Percentiles rank a stretch among this genome's conserved stretches.
These are phyloP conservation scores for Eulithis testata DNA, from an alignment of 2,888 invertebrate genomes.

Conservation along the genomic window DNA sequence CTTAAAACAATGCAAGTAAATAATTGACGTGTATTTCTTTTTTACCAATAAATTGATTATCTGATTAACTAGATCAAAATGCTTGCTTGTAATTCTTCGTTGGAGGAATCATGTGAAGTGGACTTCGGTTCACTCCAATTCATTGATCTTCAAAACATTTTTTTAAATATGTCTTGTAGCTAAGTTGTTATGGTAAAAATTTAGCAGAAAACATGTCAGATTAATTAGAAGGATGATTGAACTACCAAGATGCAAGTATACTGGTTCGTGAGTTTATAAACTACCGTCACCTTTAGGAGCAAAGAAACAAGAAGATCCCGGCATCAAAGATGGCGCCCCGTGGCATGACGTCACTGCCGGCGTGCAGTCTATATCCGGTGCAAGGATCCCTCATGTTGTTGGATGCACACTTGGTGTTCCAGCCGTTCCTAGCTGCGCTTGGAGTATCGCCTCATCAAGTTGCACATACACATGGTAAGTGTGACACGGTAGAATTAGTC, in stretches of 20 bases:
- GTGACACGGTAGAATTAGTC: background rate
- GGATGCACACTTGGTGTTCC: constrained; percentile 97
- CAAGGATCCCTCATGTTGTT: constrained; percentile 93
- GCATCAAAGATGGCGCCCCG: constrained; percentile 74
- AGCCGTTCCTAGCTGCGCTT: constrained; percentile 94
- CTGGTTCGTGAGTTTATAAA: too few relatives aligned
- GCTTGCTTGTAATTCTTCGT: background rate
- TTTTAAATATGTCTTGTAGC: too few relatives aligned
- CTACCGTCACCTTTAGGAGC: constrained; percentile 60
- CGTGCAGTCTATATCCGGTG: constrained; percentile 89
- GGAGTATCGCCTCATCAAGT: constrained; percentile 96
- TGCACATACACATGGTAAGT: constrained; percentile 54
- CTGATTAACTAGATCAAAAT: background rate
- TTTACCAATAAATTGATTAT: too few relatives aligned
- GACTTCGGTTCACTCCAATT: too few relatives aligned
- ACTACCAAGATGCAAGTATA: too few relatives aligned
- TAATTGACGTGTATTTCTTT: too few relatives aligned
- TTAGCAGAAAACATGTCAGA: too few relatives aligned
- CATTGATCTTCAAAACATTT: too few relatives aligned
- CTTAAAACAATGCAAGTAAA: too few relatives aligned
- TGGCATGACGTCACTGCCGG: constrained; percentile 77
- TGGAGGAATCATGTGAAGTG: too few relatives aligned
- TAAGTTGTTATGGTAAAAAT: too few relatives aligned
- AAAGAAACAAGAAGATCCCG: constrained; percentile 78
- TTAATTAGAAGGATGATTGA: too few relatives aligned